Conservation (phyloP, 1,140 invertebrate genomes). For the Aradophagus sp. region DNA sequence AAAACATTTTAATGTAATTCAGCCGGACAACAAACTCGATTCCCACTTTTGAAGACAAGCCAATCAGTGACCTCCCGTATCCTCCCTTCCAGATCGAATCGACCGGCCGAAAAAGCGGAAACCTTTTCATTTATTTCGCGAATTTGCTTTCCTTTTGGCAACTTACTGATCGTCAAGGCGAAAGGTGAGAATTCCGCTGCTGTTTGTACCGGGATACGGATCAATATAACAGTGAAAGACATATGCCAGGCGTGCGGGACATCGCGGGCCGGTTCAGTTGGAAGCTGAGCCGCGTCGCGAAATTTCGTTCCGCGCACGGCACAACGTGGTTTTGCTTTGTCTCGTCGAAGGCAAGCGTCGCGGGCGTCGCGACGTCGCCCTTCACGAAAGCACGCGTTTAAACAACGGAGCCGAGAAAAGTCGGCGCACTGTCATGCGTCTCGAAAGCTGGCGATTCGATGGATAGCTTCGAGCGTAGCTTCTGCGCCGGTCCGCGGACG, state of each 20-base stretch:
- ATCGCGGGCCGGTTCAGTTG: slow-evolving; percentile 32
- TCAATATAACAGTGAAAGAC: slow-evolving; percentile 64
- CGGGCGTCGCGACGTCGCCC: slow-evolving; percentile 25
- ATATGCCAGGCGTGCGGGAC: slow-evolving; percentile 55
- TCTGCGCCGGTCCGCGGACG: slow-evolving; percentile 62
- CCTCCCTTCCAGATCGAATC: no score
- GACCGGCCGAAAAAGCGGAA: no score
- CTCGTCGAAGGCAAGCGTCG: neutral
- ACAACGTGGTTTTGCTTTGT: no score
- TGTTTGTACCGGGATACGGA: slow-evolving; percentile 57
- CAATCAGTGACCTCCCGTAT: no score
- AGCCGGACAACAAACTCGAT: no score
- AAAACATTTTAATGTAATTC: no score
- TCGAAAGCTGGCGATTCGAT: slow-evolving; percentile 60
- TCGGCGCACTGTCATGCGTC: slow-evolving; percentile 62
- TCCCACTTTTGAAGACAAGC: no score
- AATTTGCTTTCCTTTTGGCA: no score
- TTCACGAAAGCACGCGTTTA: slow-evolving; percentile 29
- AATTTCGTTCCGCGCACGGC: neutral
- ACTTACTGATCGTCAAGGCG: slow-evolving; percentile 25
- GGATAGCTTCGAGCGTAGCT: slow-evolving; percentile 46
- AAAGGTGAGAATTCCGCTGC: slow-evolving; percentile 60
- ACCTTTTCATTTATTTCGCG: no score
- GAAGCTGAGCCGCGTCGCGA: slow-evolving; percentile 5
- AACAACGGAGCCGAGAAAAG: slow-evolving; percentile 60